phyloP scores from a whole-genome alignment of 2,797 vertebrate species.

The Sparus aurata region DNA sequence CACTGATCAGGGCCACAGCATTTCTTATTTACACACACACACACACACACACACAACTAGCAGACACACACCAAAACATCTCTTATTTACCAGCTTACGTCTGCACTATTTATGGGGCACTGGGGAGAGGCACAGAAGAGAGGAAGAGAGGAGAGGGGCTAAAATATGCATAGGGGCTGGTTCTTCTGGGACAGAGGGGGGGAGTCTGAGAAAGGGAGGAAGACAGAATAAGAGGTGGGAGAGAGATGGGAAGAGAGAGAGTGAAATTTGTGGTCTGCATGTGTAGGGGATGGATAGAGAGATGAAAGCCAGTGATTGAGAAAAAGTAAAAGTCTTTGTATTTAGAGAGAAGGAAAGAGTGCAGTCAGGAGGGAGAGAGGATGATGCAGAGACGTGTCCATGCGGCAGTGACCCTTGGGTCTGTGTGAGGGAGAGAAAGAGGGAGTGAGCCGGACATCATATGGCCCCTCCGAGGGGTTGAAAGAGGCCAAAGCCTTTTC shows the following conservation, averaged over 20 bases:
- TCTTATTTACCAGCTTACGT: conserved; percentile 90
- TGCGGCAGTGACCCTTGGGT: conserved; percentile 68
- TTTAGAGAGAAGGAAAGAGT: conserved; percentile 46
- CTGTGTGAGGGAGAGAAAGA: conserved; percentile 35
- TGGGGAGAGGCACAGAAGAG: conserved; percentile 84
- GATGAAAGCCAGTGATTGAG: conserved; percentile 48
- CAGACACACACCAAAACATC: conserved; percentile 80
- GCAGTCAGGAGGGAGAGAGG: conserved; percentile 68
- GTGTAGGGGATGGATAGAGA: conserved; percentile 47
- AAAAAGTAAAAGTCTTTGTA: conserved; percentile 43
- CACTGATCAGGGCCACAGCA: conserved; percentile 86
- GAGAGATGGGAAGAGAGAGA: conserved; percentile 37
- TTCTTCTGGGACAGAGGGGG: conserved; percentile 80
- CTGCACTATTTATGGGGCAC: conserved; percentile 90
- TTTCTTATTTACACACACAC: conserved; percentile 79
- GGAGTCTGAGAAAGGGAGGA: conserved; percentile 60
- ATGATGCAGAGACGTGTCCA: conserved; percentile 77
- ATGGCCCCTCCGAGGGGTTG: conserved; percentile 66
- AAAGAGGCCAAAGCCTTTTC: conserved; percentile 77
- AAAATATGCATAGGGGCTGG: conserved; percentile 90
- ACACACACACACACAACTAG: conserved; percentile 39
- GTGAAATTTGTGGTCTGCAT: conserved; percentile 28
- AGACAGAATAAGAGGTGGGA: conserved; percentile 37
- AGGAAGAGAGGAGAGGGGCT: conserved; percentile 85
- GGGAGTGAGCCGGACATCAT: conserved; percentile 66